Evolutionary conservation across 2,797 vertebrate species (phyloP).

Genomic region (Pseudochromis fuscus): DNA sequence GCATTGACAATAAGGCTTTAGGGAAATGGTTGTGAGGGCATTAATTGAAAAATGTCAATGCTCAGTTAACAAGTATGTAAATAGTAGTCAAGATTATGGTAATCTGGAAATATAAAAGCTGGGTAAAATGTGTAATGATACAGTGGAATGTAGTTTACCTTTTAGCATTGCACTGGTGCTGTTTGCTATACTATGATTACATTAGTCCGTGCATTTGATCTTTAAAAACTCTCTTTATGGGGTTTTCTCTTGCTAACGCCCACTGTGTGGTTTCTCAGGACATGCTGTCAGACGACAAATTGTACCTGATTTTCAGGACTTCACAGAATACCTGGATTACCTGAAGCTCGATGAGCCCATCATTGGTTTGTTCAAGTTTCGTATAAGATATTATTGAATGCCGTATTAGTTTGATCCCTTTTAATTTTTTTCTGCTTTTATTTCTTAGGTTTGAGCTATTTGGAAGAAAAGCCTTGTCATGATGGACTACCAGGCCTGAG

Average conservation of each 20-base stretch:
- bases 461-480: slow-evolving; percentile 69
- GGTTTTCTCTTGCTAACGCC: slow-evolving; percentile 39
- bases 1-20: too few species aligned
- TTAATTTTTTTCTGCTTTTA: slow-evolving; percentile 1
- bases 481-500: slow-evolving; percentile 61
- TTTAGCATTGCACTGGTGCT: background rate
- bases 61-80: background rate
- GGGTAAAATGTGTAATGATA: background rate
- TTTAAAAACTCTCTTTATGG: background rate
- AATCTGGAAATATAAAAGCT: background rate
- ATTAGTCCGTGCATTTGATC: too few species aligned
- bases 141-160: background rate
- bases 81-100: background rate
- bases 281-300: slow-evolving; percentile 28
- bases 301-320: slow-evolving; percentile 78
- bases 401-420: background rate
- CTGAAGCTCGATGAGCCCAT: slow-evolving; percentile 86
- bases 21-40: background rate
- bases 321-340: slow-evolving; percentile 83
- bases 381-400: background rate
- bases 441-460: slow-evolving; percentile 77
- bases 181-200: background rate
- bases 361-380: too few species aligned
- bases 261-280: slow-evolving; percentile 70
- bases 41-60: too few species aligned